phyloP scores from a whole-genome alignment of 1,140 invertebrate species.

The Apis florea region DNA sequence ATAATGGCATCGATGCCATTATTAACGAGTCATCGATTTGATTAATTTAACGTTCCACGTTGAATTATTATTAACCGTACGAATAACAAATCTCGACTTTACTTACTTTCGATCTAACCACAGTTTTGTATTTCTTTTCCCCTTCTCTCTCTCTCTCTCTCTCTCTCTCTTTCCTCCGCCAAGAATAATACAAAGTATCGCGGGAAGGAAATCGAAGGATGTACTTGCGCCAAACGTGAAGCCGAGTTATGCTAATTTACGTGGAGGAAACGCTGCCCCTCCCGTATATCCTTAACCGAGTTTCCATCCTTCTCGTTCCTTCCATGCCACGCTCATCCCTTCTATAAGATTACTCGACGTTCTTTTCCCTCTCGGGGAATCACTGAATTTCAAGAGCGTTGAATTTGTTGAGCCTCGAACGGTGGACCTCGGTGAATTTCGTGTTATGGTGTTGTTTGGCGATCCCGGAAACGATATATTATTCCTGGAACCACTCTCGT shows the following conservation, averaged over 20 bases:
- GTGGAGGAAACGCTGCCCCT: conserved; percentile 42
- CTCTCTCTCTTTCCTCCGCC: neutral
- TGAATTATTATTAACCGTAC: too few species aligned
- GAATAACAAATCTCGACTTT: too few species aligned
- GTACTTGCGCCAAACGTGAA: conserved; percentile 48
- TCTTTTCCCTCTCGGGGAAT: neutral
- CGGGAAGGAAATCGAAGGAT: conserved; percentile 21
- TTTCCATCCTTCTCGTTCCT: conserved; percentile 36
- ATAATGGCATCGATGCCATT: too few species aligned
- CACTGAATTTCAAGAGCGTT: conserved; percentile 9
- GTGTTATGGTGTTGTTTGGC: neutral
- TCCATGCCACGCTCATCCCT: conserved; percentile 29
- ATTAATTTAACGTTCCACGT: too few species aligned
- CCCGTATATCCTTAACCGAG: conserved; percentile 36
- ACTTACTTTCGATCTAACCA: too few species aligned
- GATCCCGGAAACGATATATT: too few species aligned
- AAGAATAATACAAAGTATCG: conserved; percentile 15
- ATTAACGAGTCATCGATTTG: too few species aligned
- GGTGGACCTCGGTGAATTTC: neutral
- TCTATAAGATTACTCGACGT: conserved; percentile 1
- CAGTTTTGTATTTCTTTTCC: neutral
- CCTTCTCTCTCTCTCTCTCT: neutral
- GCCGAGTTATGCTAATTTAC: conserved; percentile 71
- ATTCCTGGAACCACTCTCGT: neutral
- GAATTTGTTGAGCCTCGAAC: neutral